Evolutionary conservation across 2,888 invertebrate species (phyloP), one percentile per base, ranked within the genome.

Genomic region (Hyppa rectilinea): DNA sequence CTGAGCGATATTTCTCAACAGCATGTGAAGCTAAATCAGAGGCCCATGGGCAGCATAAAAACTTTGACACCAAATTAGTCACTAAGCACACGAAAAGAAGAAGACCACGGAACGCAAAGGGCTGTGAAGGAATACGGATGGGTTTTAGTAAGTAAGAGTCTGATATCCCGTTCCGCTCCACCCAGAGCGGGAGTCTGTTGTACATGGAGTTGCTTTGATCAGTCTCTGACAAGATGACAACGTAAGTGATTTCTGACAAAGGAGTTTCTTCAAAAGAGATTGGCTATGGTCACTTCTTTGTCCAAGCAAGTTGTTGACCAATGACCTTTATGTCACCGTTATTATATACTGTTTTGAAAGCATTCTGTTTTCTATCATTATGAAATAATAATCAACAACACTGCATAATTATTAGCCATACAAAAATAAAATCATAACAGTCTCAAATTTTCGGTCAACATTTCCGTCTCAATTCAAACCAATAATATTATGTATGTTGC

Each of bases 401-500:
- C 56, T 40, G 5, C 3, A 36, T 62, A 52, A 68, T 61, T 77
- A 61, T 45, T 4, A 77, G 14, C 29, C 36, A 36, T 26, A 36
- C 2, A 26, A 60, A 47, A 12, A 20, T 38, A 50, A 60, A 29
- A 49, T 56, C 20, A 55, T 55, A 45, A 31, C 43, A 17, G 50
- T 53, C 10, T 23, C 12, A n/a, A 47, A 38, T n/a, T 45, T 67
- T 64, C 31, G 43, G 47, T 56, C 47, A 50, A 55, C 45, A 56
- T 61, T 63, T 64, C 67, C 10, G 31, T 58, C 49, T 52, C 34
- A 52, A 7, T 47, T 17, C 10, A 34, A 69, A 76, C 63, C 60
- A 63, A 70, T 76, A 56, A 70, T 78, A 50, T n/a, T n/a, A n/a
- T n/a, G n/a, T n/a, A n/a, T n/a, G n/a, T 56, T 49, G 45, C 20